A percentile compares a stretch with the other conserved stretches of the same genome.
phyloP scores from a whole-genome alignment of 1,140 invertebrate genomes.

The Zeugodacus cucurbitae region DNA sequence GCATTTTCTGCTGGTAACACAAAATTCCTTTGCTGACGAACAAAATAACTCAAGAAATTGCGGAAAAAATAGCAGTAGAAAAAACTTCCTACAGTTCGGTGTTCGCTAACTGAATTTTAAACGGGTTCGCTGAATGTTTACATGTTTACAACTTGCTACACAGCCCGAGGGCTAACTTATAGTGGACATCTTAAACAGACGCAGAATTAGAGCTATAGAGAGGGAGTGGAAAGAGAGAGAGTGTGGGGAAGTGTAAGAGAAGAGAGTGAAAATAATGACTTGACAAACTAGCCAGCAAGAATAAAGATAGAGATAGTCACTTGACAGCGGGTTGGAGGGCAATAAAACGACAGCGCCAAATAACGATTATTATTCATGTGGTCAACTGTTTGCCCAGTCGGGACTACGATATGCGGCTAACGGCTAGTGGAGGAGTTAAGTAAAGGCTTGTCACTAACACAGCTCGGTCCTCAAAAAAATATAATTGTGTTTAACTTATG shows the following conservation, averaged over 20 bases:
- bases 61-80: neutral
- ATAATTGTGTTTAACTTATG: neutral
- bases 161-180: neutral
- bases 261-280: neutral
- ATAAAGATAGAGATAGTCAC: neutral
- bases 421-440: neutral
- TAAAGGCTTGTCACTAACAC: neutral
- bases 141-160: neutral
- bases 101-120: neutral
- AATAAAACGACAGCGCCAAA: neutral
- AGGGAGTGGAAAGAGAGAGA: neutral
- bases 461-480: neutral
- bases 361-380: slow-evolving; percentile 17
- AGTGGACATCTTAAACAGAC: neutral
- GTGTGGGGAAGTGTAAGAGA: too few species aligned
- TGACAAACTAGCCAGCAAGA: neutral
- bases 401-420: neutral
- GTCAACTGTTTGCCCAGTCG: neutral
- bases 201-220: too few species aligned
- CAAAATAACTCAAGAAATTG: neutral
- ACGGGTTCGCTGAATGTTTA: neutral
- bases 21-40: neutral
- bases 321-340: neutral
- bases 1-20: neutral
- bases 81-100: neutral